Conservation (phyloP, 2,113 vertebrate genomes). For the Stegastes partitus region DNA sequence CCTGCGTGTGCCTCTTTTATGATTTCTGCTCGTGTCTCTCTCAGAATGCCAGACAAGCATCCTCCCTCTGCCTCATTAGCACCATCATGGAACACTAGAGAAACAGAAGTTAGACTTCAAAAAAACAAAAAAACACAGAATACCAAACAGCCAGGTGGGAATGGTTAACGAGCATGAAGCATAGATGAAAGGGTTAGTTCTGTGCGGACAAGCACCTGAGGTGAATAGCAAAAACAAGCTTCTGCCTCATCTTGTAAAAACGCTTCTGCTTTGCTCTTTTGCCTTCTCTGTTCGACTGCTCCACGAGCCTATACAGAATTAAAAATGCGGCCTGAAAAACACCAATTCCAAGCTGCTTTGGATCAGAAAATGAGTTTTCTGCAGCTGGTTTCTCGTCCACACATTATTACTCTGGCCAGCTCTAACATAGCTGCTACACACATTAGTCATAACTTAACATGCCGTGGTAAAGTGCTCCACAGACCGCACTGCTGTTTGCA, state of each 20-base stretch:
- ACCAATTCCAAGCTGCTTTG: neutral
- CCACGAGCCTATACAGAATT: neutral
- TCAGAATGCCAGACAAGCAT: conserved; percentile 33
- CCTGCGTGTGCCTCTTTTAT: neutral
- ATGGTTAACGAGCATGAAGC: conserved; percentile 76
- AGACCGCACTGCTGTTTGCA: conserved; percentile 7
- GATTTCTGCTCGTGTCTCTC: conserved; percentile 38
- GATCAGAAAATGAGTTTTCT: conserved; percentile 1
- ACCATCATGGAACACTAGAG: conserved; percentile 39
- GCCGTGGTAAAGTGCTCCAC: conserved; percentile 9
- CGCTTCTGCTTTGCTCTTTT: neutral
- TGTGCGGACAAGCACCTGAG: conserved; percentile 58
- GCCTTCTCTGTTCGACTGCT: neutral
- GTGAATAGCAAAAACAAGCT: conserved; percentile 49
- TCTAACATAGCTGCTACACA: conserved; percentile 3
- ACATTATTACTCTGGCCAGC: conserved; percentile 6
- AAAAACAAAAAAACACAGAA: conserved; percentile 22
- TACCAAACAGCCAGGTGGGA: conserved; percentile 67
- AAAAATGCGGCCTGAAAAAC: neutral
- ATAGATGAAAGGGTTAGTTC: conserved; percentile 79
- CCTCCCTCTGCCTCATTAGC: conserved; percentile 57
- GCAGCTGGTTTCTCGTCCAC: conserved; percentile 17
- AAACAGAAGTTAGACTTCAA: conserved; percentile 40
- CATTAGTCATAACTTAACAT: conserved; percentile 41
- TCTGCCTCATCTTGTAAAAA: conserved; percentile 9